Percentiles rank a stretch among this genome's conserved stretches.
Evolutionary conservation across 1,140 invertebrate species (phyloP).

Genomic region (Hycleus cichorii): DNA sequence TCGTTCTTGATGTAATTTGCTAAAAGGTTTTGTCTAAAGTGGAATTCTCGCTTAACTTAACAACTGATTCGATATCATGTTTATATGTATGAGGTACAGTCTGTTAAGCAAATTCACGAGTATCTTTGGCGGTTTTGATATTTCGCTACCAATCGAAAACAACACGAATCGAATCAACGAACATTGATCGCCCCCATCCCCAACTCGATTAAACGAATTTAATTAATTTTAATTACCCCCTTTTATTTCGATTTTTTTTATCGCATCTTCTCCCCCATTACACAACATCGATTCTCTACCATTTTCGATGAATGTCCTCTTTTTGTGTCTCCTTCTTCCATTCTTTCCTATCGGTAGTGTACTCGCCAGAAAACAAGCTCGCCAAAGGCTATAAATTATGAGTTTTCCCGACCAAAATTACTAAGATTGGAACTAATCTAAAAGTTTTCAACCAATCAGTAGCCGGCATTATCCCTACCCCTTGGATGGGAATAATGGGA

Average conservation of each 20-base stretch:
- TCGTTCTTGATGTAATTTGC: slow-evolving; percentile 39
- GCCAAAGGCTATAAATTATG: slow-evolving; percentile 37
- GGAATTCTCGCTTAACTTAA: slow-evolving; percentile 34
- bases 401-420: slow-evolving; percentile 39
- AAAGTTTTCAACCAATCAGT: slow-evolving; percentile 39
- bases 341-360: slow-evolving; percentile 18
- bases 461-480: slow-evolving; percentile 23
- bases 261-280: not conserved
- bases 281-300: not conserved
- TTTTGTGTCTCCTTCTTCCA: not conserved
- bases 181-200: too few species aligned
- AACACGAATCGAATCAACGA: too few species aligned
- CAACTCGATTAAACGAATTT: too few species aligned
- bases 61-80: slow-evolving; percentile 41
- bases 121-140: too few species aligned
- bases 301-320: too few species aligned
- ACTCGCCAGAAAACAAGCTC: slow-evolving; percentile 18
- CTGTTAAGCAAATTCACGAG: not conserved
- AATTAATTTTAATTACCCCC: too few species aligned
- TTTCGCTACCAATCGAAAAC: too few species aligned
- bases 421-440: slow-evolving; percentile 38
- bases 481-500: not conserved
- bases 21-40: slow-evolving; percentile 39
- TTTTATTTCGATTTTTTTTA: too few species aligned
- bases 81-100: slow-evolving; percentile 39